Conservation (phyloP, 1,140 invertebrate genomes). For the Homarus americanus region DNA sequence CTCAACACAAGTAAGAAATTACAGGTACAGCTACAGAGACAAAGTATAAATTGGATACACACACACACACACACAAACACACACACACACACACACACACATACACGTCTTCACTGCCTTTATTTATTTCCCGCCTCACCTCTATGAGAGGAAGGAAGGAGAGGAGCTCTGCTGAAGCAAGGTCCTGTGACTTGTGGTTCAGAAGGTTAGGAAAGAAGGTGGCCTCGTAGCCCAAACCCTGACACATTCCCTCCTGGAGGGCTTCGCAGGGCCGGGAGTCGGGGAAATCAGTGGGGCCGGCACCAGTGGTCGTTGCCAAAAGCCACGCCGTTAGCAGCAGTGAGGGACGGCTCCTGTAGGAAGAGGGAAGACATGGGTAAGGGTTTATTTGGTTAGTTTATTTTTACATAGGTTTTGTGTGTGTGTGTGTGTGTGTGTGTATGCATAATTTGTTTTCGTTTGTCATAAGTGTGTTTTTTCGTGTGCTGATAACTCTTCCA, state of each 20-base stretch:
- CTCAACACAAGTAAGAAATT: no score
- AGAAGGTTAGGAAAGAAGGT: slow-evolving; percentile 6
- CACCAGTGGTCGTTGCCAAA: not conserved
- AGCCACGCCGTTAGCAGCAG: not conserved
- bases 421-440: no score
- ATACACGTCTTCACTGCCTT: not conserved
- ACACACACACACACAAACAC: no score
- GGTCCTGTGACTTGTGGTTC: slow-evolving; percentile 38
- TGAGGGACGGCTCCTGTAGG: no score
- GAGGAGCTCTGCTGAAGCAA: slow-evolving; percentile 30
- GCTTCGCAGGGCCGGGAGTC: slow-evolving; percentile 19
- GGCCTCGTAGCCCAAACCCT: slow-evolving; percentile 35
- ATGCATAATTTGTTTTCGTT: no score
- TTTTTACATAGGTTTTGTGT: no score
- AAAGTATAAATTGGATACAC: no score
- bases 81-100: not conserved
- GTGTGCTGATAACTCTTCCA: no score
- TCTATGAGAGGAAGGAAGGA: slow-evolving; percentile 27
- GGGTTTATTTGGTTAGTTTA: no score
- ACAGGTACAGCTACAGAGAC: no score
- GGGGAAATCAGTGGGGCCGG: not conserved
- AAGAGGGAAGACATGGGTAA: no score
- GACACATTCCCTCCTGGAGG: slow-evolving; percentile 6
- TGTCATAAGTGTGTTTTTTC: no score
- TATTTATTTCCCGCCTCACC: not conserved